These are phyloP conservation scores for Triplophysa siluroides DNA, from an alignment of 2,113 vertebrate genomes.

Conservation along the genomic window DNA sequence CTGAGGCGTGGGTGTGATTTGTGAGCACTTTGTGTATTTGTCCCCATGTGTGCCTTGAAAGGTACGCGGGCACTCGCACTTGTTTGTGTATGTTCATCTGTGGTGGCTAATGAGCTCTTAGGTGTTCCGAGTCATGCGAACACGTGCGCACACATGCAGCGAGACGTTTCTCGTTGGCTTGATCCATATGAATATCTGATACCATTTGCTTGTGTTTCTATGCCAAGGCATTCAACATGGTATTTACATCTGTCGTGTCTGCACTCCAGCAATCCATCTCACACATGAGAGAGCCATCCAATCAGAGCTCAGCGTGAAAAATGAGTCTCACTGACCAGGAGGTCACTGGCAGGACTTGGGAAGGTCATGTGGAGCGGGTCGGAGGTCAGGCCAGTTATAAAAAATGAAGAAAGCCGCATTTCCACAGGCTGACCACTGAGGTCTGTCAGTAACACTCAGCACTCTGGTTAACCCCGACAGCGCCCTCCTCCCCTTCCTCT, in stretches of 20 bases:
- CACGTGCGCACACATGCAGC: slow-evolving; percentile 15
- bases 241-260: slow-evolving; percentile 50
- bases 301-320: slow-evolving; percentile 32
- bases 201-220: slow-evolving; percentile 24
- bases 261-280: slow-evolving; percentile 37
- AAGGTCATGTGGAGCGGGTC: slow-evolving; percentile 56
- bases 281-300: slow-evolving; percentile 7
- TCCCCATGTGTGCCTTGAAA: slow-evolving; percentile 33
- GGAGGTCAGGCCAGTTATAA: slow-evolving; percentile 69
- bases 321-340: slow-evolving; percentile 52
- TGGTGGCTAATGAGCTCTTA: slow-evolving; percentile 42
- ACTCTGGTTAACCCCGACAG: slow-evolving; percentile 48
- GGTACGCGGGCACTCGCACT: slow-evolving; percentile 27
- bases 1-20: slow-evolving; percentile 49
- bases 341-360: slow-evolving; percentile 44
- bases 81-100: slow-evolving; percentile 44
- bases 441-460: slow-evolving; percentile 21
- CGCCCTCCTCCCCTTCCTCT: slow-evolving; percentile 60
- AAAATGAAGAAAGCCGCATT: slow-evolving; percentile 36
- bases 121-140: slow-evolving; percentile 42
- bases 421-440: slow-evolving; percentile 40
- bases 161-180: slow-evolving; percentile 37
- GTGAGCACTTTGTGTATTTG: slow-evolving; percentile 49
- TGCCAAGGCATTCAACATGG: slow-evolving; percentile 10
- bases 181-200: slow-evolving; percentile 38